Base-by-base conservation (phyloP, 2,113 vertebrate genomes). In the Panthera uncia region DNA sequence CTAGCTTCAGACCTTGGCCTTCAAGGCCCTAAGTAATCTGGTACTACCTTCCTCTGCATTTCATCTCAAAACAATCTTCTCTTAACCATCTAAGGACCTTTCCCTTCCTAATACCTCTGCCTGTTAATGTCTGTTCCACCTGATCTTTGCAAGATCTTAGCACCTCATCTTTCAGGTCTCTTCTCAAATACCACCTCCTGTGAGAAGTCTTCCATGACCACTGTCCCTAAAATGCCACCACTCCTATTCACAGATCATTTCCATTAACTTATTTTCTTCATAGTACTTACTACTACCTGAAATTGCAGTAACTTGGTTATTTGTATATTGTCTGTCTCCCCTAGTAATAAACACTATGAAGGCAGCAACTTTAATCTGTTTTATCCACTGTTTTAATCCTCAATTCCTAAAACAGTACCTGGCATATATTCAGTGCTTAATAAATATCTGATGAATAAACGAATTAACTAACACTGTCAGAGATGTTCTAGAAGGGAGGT, bases 311-410 rank as follows among this genome's bases (percentile, higher is more conserved):
- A 89, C 38, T 76, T 57, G 18, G 71, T 92, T 16, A 76, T 45
- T 66, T 80, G 7, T 61, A 66, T 48, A 85, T 12, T 82, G 31
- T 80, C 33, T 94, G 16, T 52, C 48, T 91, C 61, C 11, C 31
- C 29, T 31, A 79, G 29, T 23, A 61, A 31, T 52, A 91, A 91
- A 74, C 2, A 38, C 31, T 50, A 82, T 36, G 33, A 86, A 81
- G 21, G 48, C 21, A 76, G 57, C n/a, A 91, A 89, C 66, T 91
- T 89, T 15, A 14, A 74, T 76, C 69, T 69, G 66, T 33, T 91
- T 63, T 50, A 55, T 27, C 36, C 57, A 73, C 45, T 87, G 92
- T 91, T 97, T 94, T 63, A 91, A 66, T 71, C 83, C 71, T 91
- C 92, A 97, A 27, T 61, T 89, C n/a, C 41, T 86, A 50, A 82